Evolutionary conservation across 2,113 vertebrate species (phyloP).

Genomic region (Eonycteris spelaea): DNA sequence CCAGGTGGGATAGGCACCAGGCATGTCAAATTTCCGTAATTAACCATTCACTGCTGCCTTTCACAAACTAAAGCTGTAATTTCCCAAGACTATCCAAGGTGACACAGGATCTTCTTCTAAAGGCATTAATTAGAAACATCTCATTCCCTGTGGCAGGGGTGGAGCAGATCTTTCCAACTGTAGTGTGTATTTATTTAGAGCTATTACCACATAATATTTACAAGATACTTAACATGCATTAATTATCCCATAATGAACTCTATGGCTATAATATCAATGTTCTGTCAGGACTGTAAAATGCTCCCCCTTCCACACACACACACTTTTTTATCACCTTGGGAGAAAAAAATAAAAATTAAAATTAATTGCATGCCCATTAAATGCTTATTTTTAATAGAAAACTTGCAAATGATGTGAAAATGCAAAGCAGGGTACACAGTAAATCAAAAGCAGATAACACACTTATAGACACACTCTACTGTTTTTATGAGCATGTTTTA

Average conservation of each 20-base stretch:
- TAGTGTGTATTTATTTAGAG: constrained; percentile 82
- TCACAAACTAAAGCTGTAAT: constrained; percentile 66
- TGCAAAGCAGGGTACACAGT: constrained; percentile 75
- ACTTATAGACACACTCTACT: constrained; percentile 79
- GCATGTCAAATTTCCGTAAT: constrained; percentile 72
- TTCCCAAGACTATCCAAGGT: constrained; percentile 80
- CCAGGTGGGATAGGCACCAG: constrained; percentile 66
- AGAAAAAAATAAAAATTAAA: constrained; percentile 70
- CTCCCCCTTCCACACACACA: not conserved
- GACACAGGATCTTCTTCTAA: constrained; percentile 76
- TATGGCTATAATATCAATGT: constrained; percentile 70
- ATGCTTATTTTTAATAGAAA: constrained; percentile 81
- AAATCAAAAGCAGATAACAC: constrained; percentile 81
- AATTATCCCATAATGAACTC: constrained; percentile 84
- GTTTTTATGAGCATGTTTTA: constrained; percentile 84
- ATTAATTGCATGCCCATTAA: constrained; percentile 75
- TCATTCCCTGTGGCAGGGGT: constrained; percentile 77
- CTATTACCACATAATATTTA: constrained; percentile 85
- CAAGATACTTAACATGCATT: constrained; percentile 82
- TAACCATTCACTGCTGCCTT: constrained; percentile 65
- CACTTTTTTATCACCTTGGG: constrained; percentile 71
- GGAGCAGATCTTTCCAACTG: constrained; percentile 78
- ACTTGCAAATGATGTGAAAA: constrained; percentile 79
- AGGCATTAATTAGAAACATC: constrained; percentile 84
- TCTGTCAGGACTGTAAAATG: constrained; percentile 74